Conservation (phyloP, 2,797 vertebrate genomes). For the Molossus molossus region DNA sequence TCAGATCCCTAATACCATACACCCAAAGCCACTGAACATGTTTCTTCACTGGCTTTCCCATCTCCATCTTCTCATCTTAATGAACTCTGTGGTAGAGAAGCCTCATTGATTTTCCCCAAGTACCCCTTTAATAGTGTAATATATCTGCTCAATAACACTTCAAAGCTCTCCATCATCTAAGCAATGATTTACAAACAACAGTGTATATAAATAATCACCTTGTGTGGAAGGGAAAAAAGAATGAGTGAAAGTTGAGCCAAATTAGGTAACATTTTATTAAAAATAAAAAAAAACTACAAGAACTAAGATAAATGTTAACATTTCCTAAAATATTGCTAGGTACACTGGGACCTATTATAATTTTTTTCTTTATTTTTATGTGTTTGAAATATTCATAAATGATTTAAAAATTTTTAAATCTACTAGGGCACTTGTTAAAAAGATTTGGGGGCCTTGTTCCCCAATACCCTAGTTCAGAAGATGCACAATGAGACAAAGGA, state of each 20-base stretch:
- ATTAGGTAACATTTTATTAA: not conserved
- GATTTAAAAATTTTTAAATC: not conserved
- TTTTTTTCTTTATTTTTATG: slow-evolving; percentile 35
- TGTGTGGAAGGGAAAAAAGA: not conserved
- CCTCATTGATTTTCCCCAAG: slow-evolving; percentile 31
- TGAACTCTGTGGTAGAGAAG: not conserved
- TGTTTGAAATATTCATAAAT: slow-evolving; percentile 33
- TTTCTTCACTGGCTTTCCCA: not conserved
- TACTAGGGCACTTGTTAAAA: not conserved
- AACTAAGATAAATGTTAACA: slow-evolving; percentile 49
- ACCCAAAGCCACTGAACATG: not conserved
- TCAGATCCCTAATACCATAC: not conserved
- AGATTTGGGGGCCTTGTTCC: not conserved
- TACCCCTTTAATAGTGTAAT: not conserved
- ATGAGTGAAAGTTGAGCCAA: slow-evolving; percentile 22
- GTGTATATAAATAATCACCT: not conserved
- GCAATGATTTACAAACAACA: slow-evolving; percentile 26
- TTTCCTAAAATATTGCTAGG: not conserved
- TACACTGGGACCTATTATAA: not conserved
- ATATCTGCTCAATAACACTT: slow-evolving; percentile 22
- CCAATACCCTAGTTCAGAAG: not conserved
- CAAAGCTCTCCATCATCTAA: slow-evolving; percentile 3
- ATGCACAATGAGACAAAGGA: not conserved
- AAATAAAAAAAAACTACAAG: not conserved
- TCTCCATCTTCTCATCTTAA: not conserved